Conservation (phyloP, 2,797 vertebrate genomes). For the Hafferia zeledoni region DNA sequence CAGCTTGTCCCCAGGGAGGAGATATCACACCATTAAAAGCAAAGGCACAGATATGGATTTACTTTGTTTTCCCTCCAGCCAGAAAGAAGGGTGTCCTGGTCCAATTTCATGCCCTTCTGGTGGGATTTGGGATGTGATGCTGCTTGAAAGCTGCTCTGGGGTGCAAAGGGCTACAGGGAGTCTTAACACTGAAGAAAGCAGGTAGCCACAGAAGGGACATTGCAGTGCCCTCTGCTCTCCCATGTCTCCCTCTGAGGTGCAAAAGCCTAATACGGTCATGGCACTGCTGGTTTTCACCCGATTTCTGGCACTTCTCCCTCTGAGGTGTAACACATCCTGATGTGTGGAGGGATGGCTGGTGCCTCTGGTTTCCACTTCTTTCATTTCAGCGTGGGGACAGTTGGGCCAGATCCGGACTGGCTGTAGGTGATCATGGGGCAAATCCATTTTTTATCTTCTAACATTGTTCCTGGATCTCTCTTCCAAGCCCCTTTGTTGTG, state of each 20-base stretch:
- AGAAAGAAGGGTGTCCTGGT: background rate
- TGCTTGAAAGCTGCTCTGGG: background rate
- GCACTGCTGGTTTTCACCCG: background rate
- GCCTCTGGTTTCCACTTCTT: background rate
- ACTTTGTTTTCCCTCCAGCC: background rate
- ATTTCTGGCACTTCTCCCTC: background rate
- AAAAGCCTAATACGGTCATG: background rate
- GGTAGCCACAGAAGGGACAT: background rate
- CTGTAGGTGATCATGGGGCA: background rate
- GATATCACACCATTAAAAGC: background rate
- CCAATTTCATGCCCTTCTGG: background rate
- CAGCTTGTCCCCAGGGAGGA: background rate
- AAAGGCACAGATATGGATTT: background rate
- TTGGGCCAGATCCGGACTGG: background rate
- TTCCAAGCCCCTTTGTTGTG: background rate
- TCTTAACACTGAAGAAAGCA: background rate
- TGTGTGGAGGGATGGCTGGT: background rate
- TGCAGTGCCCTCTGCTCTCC: background rate
- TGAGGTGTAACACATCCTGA: background rate
- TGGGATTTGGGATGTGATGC: background rate
- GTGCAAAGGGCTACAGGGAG: background rate
- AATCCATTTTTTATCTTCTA: background rate
- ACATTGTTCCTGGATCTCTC: background rate
- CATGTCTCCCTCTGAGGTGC: background rate
- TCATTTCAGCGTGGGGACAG: accelerated